Conservation (phyloP, 2,888 invertebrate genomes). For the Acanthoscelides obtectus region DNA sequence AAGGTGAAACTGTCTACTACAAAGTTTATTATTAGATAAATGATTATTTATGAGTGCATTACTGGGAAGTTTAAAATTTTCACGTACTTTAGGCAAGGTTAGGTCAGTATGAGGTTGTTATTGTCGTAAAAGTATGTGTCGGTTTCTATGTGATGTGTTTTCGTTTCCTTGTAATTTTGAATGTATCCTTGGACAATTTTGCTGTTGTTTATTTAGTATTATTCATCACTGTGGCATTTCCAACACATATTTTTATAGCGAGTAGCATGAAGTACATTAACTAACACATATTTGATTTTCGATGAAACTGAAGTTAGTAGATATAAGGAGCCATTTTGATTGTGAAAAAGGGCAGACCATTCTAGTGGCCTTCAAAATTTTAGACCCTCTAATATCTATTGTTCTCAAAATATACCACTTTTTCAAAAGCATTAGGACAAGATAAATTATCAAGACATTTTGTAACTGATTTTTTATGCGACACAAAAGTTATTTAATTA, state of each 20-base stretch:
- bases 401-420: no score
- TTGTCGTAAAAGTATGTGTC: neutral
- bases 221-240: no score
- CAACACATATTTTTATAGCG: no score
- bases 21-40: conserved; percentile 30
- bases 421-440: no score
- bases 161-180: neutral
- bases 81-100: conserved; percentile 5
- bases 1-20: conserved; percentile 37
- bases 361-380: neutral
- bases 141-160: neutral
- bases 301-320: neutral
- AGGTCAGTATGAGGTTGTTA: neutral
- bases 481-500: no score
- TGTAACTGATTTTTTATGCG: no score
- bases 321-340: neutral
- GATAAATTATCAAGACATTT: no score
- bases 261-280: no score
- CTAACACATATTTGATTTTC: neutral
- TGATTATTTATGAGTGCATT: conserved; percentile 24
- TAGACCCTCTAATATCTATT: no score
- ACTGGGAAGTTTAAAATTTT: conserved; percentile 13
- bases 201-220: neutral
- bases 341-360: neutral
- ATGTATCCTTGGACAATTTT: conserved; percentile 3